phyloP scores from a whole-genome alignment of 2,113 vertebrate species.

The Castor canadensis region DNA sequence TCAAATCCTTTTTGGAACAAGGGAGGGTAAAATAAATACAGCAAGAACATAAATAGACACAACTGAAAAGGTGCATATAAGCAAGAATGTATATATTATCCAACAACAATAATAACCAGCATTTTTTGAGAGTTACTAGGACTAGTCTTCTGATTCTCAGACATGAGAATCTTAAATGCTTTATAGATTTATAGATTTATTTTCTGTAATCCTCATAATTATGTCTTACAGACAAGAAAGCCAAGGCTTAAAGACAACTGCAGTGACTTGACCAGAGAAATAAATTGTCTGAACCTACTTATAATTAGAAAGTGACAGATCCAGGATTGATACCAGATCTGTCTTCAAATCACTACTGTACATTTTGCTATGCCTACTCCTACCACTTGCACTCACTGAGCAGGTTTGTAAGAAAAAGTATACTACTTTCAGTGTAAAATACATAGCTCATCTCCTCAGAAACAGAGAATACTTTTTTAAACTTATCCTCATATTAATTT shows the following conservation, averaged over 20 bases:
- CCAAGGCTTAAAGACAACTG: not conserved
- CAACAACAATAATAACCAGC: not conserved
- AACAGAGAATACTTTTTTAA: slow-evolving; percentile 24
- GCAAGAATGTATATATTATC: not conserved
- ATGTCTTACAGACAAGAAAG: not conserved
- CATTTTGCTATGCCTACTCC: not conserved
- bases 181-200: slow-evolving; percentile 7
- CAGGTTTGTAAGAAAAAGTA: not conserved
- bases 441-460: not conserved
- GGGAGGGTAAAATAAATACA: not conserved
- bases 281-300: not conserved
- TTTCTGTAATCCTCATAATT: not conserved
- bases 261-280: not conserved
- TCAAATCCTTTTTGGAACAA: not conserved
- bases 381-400: not conserved
- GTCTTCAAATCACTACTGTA: not conserved
- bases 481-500: not conserved
- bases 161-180: not conserved
- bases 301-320: not conserved
- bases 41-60: not conserved
- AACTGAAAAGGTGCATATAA: not conserved
- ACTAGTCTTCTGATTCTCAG: not conserved
- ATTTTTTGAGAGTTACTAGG: not conserved
- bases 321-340: not conserved
- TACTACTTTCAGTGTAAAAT: not conserved